Evolutionary conservation across 2,797 vertebrate genomes (phyloP).

Genomic region (Fistularia commersonii): DNA sequence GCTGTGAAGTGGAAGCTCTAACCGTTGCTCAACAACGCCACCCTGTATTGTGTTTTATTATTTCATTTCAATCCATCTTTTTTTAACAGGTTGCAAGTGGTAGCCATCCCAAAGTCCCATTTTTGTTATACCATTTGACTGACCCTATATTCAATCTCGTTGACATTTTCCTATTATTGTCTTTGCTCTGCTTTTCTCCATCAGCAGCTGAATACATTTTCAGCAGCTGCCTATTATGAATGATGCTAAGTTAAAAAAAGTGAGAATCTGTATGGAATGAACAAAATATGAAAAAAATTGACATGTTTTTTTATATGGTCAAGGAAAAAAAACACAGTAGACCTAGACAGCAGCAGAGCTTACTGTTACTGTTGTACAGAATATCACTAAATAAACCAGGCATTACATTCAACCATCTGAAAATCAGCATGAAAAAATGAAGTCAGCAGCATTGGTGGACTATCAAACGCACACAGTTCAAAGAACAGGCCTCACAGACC

Average conservation of each 20-base stretch:
- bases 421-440: slow-evolving; percentile 38
- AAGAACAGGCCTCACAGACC: slow-evolving; percentile 23
- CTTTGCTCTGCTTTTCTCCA: too few species aligned
- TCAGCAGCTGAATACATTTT: too few species aligned
- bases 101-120: too few species aligned
- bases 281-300: not conserved
- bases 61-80: too few species aligned
- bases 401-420: slow-evolving; percentile 47
- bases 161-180: too few species aligned
- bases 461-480: slow-evolving; percentile 16
- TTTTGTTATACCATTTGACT: too few species aligned
- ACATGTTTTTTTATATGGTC: not conserved
- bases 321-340: slow-evolving; percentile 1
- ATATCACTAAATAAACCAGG: slow-evolving; percentile 12
- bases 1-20: too few species aligned
- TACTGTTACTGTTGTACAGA: slow-evolving; percentile 26
- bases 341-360: slow-evolving; percentile 19
- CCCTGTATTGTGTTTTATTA: too few species aligned
- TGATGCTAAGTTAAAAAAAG: not conserved
- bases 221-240: too few species aligned
- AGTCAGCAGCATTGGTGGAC: slow-evolving; percentile 16
- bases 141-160: too few species aligned
- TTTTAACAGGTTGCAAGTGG: too few species aligned
- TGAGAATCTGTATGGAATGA: not conserved
- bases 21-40: too few species aligned